Base-by-base conservation (phyloP, 2,888 invertebrate genomes). In the Dyspetes luteomarginatus region DNA sequence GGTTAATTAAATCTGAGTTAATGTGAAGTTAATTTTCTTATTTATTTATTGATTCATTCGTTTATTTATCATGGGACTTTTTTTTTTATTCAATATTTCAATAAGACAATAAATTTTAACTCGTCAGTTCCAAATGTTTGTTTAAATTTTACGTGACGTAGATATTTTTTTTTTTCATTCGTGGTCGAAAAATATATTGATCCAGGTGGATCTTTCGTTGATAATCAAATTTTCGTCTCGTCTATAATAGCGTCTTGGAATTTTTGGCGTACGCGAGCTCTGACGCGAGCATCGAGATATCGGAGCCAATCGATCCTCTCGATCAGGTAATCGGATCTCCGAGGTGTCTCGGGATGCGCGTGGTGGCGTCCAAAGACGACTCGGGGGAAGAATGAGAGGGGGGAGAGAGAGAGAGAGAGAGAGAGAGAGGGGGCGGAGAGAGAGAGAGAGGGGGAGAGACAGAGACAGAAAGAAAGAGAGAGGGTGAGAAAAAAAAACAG, bases 181-280 rank as follows among this genome's bases (percentile, higher is more conserved):
- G 12, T 36, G 9, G 0, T 36, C 5, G 12, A 9, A 1, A 36
- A 36, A 36, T 36, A n/a, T n/a, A 15, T 56, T 2, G 30, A 26
- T 64, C 24, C n/a, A n/a, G 45, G 4, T 45, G n/a, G 4, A 15
- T 45, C 5, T 17, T 7, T 48, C 15, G 17, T 15, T 48, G 15
- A 4, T 36, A 36, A 12, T 36, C 7, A 48, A n/a, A 15, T n/a
- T 48, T 48, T 3, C 48, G 4, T 48, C 4, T 48, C 48, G 7
- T n/a, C n/a, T 15, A 3, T 19, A 48, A 24, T 28, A 41, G 56
- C 41, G 64, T 43, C n/a, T 55, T 22, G 81, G 75, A 71, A 81
- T 78, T 82, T 77, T 82, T 72, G 79, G 82, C 72, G 65, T 75
- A 68, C 74, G 77, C 82, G 71, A 93, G 93, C 92, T 93, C 93